Conservation (phyloP, 1,140 invertebrate genomes). For the Meteorus sp. region DNA sequence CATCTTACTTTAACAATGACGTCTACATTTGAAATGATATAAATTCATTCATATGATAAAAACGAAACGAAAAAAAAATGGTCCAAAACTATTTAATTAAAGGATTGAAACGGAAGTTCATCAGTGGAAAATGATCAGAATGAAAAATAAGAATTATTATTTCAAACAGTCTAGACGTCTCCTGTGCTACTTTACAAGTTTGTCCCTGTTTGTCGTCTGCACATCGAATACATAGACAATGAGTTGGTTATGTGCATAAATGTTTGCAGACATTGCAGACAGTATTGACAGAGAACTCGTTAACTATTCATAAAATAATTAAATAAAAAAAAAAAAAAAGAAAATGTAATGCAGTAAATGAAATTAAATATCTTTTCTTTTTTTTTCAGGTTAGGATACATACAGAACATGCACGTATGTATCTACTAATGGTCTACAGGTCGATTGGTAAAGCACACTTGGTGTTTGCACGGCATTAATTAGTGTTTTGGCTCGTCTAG, state of each 20-base stretch:
- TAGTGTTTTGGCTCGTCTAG: slow-evolving; percentile 48
- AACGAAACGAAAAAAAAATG: background rate
- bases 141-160: background rate
- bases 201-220: slow-evolving; percentile 53
- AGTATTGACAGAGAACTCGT: too few relatives aligned
- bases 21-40: too few relatives aligned
- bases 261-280: too few relatives aligned
- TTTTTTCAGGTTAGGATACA: too few relatives aligned
- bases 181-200: slow-evolving; percentile 57
- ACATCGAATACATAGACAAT: slow-evolving; percentile 18
- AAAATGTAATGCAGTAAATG: too few relatives aligned
- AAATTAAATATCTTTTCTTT: too few relatives aligned
- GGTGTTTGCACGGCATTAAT: slow-evolving; percentile 52
- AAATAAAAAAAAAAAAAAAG: too few relatives aligned
- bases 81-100: too few relatives aligned
- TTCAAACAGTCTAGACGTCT: slow-evolving; percentile 44
- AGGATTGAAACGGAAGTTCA: background rate
- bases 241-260: background rate
- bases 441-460: slow-evolving; percentile 28
- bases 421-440: too few relatives aligned
- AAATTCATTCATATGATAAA: background rate
- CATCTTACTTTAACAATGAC: too few relatives aligned
- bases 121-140: background rate
- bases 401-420: too few relatives aligned
- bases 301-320: too few relatives aligned